Evolutionary conservation across 2,797 vertebrate genomes (phyloP), one percentile per base, ranked within the genome.

Genomic region (Intellagama lesueurii): DNA sequence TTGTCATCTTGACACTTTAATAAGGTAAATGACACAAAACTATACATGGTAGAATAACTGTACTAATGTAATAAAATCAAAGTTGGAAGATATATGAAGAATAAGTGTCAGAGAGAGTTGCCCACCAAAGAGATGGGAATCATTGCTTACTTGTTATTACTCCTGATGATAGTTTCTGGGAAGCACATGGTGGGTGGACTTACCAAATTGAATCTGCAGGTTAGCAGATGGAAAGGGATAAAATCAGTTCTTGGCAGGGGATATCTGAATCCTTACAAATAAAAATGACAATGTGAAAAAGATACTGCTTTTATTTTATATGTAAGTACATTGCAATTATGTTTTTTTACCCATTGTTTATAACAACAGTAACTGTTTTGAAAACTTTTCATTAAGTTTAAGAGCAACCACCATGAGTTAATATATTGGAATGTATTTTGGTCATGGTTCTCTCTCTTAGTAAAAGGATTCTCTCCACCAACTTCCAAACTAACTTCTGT

Each of bases 71-170:
- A 7, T 75, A 78, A 78, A 75, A 28, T 76, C 22, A 86, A 11
- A 75, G 66, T 12, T 28, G 64, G 28, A 28, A 79, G 49, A 22
- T 80, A 52, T 28, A 35, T 80, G 64, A 80, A 32, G 30, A 32
- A 80, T n/a, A 32, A 78, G 19, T 70, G 60, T 47, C 52, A 70
- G 64, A 64, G 75, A 78, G 5, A 5, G 44, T 83, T 69, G 66
- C 56, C 6, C 28, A 44, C 30, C 69, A 30, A 70, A 84, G 82
- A 85, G 80, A 85, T 44, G 35, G 35, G 82, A 68, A 66, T 75
- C 30, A 35, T 75, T 86, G 77, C 17, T 81, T 49, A 14, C 30
- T 68, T 86, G 85, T 52, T 35, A 81, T 86, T 86, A 86, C 44
- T 35, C 44, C 56, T 47, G 44, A 30, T 89, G 77, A 81, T 52